Conservation (phyloP, 2,888 invertebrate genomes). For the Cantharis flavilabris region DNA sequence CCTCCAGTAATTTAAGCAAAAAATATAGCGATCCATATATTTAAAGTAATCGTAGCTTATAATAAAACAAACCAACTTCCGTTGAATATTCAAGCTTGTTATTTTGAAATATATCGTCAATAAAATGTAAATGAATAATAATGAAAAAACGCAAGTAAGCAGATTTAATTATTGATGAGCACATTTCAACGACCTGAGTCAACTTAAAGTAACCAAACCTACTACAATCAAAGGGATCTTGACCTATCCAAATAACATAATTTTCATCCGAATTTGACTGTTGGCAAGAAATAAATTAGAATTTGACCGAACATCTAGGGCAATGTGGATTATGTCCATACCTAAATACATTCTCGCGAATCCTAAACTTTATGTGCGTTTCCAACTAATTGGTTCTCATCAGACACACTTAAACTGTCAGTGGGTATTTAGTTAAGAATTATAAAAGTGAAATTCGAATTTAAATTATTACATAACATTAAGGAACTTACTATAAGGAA, state of each 20-base stretch:
- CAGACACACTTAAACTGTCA: background rate
- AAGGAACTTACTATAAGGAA: background rate
- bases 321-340: background rate
- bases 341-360: background rate
- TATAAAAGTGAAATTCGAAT: background rate
- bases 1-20: background rate
- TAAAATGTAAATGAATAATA: background rate
- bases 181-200: background rate
- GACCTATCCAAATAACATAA: background rate
- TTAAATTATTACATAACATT: background rate
- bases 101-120: background rate
- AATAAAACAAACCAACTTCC: background rate
- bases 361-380: background rate
- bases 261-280: background rate
- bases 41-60: background rate
- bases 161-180: background rate
- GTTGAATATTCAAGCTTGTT: background rate
- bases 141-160: background rate
- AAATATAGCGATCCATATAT: background rate
- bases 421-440: background rate
- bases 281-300: background rate
- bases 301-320: background rate
- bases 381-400: background rate
- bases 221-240: background rate
- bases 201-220: background rate